These are phyloP conservation scores for Stenotaenia linearis DNA, from an alignment of 2,888 invertebrate species.

Conservation along the genomic window DNA sequence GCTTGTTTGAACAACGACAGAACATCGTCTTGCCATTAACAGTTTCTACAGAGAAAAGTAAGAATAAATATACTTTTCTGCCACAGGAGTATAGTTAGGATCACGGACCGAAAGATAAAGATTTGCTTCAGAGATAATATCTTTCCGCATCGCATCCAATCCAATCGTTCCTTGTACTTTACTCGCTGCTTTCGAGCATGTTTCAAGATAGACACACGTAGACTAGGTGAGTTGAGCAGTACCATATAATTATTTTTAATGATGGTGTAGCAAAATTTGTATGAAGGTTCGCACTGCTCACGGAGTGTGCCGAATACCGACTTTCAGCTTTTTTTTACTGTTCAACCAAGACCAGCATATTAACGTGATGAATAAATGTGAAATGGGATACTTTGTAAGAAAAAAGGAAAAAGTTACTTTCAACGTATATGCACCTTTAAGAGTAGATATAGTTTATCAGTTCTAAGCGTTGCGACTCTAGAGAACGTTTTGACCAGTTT, in stretches of 20 bases:
- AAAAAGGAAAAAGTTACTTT: background rate
- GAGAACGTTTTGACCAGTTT: no score
- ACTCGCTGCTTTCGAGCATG: no score
- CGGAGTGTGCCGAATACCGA: background rate
- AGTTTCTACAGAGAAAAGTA: conserved; percentile 4
- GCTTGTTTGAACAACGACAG: conserved; percentile 14
- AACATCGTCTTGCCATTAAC: conserved; percentile 11
- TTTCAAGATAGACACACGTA: no score
- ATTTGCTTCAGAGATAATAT: background rate
- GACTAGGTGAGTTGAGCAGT: background rate
- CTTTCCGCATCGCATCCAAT: background rate
- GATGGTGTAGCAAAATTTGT: background rate
- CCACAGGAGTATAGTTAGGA: background rate
- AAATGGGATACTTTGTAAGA: background rate
- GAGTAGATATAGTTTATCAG: background rate
- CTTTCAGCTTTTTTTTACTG: background rate
- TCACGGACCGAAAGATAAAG: background rate
- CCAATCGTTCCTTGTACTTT: no score
- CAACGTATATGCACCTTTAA: background rate
- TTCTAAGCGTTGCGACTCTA: no score
- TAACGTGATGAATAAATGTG: background rate
- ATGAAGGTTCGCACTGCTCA: background rate
- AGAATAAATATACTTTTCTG: background rate
- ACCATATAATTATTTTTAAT: background rate
- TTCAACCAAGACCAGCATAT: background rate